These are phyloP conservation scores for Tigriopus japonicus DNA, from an alignment of 1,140 invertebrate genomes.

Conservation along the genomic window DNA sequence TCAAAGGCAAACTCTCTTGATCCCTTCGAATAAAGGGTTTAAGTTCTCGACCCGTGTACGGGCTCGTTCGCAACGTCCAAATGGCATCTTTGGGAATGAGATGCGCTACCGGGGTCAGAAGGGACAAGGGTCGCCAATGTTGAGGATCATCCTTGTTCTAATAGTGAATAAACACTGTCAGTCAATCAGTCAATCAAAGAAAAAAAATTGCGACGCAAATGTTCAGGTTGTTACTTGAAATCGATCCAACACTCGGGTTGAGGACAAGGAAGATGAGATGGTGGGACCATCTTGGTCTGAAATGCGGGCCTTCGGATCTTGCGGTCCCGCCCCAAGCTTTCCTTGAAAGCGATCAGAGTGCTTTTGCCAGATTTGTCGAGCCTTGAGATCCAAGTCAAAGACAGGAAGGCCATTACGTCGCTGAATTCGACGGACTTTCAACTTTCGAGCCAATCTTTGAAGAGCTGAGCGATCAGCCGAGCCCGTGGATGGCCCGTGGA, in stretches of 20 bases:
- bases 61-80: background rate
- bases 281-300: background rate
- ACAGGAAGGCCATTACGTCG: background rate
- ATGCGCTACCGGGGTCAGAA: background rate
- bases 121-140: no score
- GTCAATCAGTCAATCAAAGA: no score
- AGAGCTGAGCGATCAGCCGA: no score
- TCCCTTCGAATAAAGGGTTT: constrained; percentile 60
- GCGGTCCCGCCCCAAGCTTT: no score
- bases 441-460: background rate
- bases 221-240: background rate
- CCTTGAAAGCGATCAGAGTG: background rate
- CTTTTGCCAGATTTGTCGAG: background rate
- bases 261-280: background rate
- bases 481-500: no score
- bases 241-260: background rate
- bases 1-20: constrained; percentile 37
- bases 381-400: background rate
- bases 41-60: constrained; percentile 23
- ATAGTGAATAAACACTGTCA: no score
- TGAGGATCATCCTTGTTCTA: background rate
- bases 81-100: background rate
- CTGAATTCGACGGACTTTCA: background rate
- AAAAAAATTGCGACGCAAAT: no score
- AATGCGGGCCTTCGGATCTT: no score